A percentile compares a stretch with the other conserved stretches of the same genome.
Conservation (phyloP, 1,140 invertebrate genomes). For the Calosoma granatense region DNA sequence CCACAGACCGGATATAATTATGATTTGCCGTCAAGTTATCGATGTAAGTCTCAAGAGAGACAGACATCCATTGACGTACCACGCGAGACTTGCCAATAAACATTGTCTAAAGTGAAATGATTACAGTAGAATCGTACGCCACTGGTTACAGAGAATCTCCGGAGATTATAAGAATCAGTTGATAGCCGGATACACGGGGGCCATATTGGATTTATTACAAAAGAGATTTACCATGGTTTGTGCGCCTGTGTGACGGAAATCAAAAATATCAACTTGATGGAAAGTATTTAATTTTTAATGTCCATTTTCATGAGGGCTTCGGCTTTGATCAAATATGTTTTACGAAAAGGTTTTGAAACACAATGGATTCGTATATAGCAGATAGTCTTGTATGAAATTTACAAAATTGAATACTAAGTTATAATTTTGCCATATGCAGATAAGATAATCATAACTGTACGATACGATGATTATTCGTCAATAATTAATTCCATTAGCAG, state of each 20-base stretch:
- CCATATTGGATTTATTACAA: background rate
- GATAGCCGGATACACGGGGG: background rate
- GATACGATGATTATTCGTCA: too few species aligned
- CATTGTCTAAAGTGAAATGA: background rate
- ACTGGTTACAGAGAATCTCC: background rate
- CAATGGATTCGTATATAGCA: too few species aligned
- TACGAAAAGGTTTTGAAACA: too few species aligned
- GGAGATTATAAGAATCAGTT: background rate
- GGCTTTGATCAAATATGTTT: too few species aligned
- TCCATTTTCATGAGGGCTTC: too few species aligned
- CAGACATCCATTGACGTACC: background rate
- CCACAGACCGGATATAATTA: background rate
- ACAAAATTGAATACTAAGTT: too few species aligned
- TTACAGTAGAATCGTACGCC: background rate
- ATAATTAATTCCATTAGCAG: too few species aligned
- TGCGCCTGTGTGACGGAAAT: background rate
- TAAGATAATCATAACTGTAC: too few species aligned
- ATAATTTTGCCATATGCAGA: too few species aligned
- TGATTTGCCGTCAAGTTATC: conserved; percentile 4
- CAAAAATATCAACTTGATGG: background rate
- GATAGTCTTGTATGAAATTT: too few species aligned
- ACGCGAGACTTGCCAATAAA: background rate
- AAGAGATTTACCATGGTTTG: background rate
- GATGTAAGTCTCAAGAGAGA: background rate
- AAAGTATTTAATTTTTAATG: background rate